Evolutionary conservation across 53 echinoderm and acorn worm species (phyloP).

Genomic region (Temnopleurus reevesii): DNA sequence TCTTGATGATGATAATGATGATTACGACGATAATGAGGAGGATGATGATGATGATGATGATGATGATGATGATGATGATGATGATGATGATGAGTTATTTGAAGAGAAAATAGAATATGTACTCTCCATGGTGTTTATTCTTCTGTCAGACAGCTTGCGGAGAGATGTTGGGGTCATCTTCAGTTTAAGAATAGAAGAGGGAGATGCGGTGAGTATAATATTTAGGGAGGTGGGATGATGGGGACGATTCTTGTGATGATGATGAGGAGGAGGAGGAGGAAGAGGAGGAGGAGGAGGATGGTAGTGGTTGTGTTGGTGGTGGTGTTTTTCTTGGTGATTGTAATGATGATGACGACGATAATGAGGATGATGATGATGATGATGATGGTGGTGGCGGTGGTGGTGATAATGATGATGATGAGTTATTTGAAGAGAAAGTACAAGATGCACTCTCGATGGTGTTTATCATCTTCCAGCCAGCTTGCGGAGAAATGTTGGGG

Average conservation of each 20-base stretch:
- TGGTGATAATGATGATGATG: background rate
- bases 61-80: too few species aligned
- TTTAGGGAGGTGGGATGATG: background rate
- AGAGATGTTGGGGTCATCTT: background rate
- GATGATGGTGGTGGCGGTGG: background rate
- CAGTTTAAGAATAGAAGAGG: background rate
- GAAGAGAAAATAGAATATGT: background rate
- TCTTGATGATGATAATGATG: too few species aligned
- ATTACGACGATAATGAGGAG: too few species aligned
- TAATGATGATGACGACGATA: background rate
- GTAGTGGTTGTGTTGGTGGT: background rate
- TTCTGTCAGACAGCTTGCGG: background rate
- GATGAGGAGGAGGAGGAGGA: background rate
- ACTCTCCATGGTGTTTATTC: constrained; percentile 22
- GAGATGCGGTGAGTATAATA: background rate
- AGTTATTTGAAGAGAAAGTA: background rate
- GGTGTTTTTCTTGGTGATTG: background rate
- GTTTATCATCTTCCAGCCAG: constrained; percentile 15
- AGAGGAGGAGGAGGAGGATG: background rate
- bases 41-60: background rate
- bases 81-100: too few species aligned
- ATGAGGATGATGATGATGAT: background rate
- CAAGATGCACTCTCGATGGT: constrained; percentile 7
- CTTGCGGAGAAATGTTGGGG: background rate
- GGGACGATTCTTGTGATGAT: background rate